Percentiles rank a stretch among this genome's conserved stretches.
phyloP scores from a whole-genome alignment of 2,113 vertebrate genomes.

The Piaya cayana region DNA sequence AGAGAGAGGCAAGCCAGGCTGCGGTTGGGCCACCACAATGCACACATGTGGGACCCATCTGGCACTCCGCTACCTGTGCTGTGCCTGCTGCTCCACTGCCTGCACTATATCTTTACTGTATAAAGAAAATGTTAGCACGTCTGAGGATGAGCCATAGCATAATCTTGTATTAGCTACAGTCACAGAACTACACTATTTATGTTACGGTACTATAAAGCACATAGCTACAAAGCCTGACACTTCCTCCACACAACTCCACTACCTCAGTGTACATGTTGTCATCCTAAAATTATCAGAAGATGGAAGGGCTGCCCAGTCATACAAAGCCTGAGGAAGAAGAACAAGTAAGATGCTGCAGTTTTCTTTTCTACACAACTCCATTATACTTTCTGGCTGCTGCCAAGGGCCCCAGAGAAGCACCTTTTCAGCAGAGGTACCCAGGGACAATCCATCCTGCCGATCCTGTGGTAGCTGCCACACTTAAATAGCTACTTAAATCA shows the following conservation, averaged over 20 bases:
- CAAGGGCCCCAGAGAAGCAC: not conserved
- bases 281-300: not conserved
- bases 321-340: not conserved
- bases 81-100: not conserved
- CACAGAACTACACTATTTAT: not conserved
- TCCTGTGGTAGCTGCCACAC: not conserved
- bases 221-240: not conserved
- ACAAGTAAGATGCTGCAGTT: not conserved
- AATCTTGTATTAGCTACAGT: not conserved
- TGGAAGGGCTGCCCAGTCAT: not conserved
- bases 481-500: not conserved
- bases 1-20: not conserved
- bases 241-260: not conserved
- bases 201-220: not conserved
- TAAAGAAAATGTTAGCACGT: not conserved
- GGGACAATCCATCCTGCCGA: not conserved
- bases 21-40: not conserved
- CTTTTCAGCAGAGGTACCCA: not conserved
- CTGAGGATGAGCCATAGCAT: not conserved
- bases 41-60: rapidly evolving
- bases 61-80: not conserved
- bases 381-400: not conserved
- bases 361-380: not conserved
- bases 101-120: too few relatives aligned
- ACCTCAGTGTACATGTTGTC: rapidly evolving